phyloP scores from a whole-genome alignment of 2,113 vertebrate genomes.

The Microcebus jonahi region DNA sequence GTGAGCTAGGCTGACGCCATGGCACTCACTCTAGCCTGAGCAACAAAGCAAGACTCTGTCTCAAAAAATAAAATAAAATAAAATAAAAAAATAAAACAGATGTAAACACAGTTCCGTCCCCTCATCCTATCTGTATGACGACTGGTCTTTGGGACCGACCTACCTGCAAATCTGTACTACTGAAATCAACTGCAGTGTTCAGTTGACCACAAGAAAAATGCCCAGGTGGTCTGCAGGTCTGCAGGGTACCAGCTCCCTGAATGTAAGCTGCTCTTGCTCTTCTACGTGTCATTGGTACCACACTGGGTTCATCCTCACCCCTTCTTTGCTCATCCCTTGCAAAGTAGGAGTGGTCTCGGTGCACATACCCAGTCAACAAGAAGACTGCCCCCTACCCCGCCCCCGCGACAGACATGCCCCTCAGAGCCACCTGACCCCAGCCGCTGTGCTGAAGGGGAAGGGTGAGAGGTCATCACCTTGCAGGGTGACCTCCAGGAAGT shows the following conservation, averaged over 20 bases:
- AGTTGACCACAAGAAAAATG: background rate
- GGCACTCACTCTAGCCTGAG: too few species aligned
- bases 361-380: too few species aligned
- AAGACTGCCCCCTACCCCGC: background rate
- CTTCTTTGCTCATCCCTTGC: background rate
- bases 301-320: rapidly evolving
- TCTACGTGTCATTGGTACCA: background rate
- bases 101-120: background rate
- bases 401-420: background rate
- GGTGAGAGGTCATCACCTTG: constrained; percentile 86
- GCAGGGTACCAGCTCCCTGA: background rate
- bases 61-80: too few species aligned
- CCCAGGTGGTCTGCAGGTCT: background rate
- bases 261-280: background rate
- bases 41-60: too few species aligned
- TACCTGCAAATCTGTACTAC: background rate
- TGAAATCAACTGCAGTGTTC: background rate
- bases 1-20: too few species aligned
- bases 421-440: background rate
- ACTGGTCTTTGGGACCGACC: background rate
- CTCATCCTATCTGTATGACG: background rate
- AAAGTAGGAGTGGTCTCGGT: background rate
- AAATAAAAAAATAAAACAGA: too few species aligned
- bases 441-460: background rate
- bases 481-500: constrained; percentile 93